A percentile compares a stretch with the other conserved stretches of the same genome.
These are phyloP conservation scores for Cabera pusaria DNA, from an alignment of 2,888 invertebrate species.

Conservation along the genomic window DNA sequence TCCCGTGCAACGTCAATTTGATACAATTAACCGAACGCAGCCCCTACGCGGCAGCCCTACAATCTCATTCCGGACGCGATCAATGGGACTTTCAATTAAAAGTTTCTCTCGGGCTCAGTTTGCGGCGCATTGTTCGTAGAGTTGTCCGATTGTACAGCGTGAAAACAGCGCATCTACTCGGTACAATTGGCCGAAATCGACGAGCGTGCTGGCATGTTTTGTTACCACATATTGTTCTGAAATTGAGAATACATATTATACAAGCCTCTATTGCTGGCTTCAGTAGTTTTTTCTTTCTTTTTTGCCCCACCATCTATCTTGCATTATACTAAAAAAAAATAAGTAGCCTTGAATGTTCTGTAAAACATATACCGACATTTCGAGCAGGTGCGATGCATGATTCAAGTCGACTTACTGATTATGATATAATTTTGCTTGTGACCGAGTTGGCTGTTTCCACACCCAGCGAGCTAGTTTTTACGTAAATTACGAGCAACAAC, in stretches of 20 bases:
- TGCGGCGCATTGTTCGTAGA: slow-evolving; percentile 44
- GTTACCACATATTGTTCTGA: too few species aligned
- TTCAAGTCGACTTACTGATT: background rate
- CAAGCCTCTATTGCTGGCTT: too few species aligned
- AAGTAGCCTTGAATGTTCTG: too few species aligned
- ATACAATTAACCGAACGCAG: slow-evolving; percentile 25
- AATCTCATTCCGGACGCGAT: slow-evolving; percentile 48
- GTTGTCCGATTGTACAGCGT: slow-evolving; percentile 16
- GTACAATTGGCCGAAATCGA: background rate
- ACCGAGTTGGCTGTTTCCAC: slow-evolving; percentile 31
- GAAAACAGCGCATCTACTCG: slow-evolving; percentile 6
- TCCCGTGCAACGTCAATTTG: slow-evolving; percentile 22
- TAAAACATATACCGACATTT: too few species aligned
- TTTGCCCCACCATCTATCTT: too few species aligned
- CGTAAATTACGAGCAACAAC: slow-evolving; percentile 38
- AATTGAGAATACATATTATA: too few species aligned
- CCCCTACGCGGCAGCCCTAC: slow-evolving; percentile 26
- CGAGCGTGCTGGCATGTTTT: too few species aligned
- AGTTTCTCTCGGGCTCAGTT: slow-evolving; percentile 52
- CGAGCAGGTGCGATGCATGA: too few species aligned
- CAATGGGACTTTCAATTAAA: slow-evolving; percentile 72
- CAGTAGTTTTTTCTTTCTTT: too few species aligned
- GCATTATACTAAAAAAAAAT: too few species aligned
- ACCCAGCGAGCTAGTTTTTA: slow-evolving; percentile 41
- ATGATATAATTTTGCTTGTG: slow-evolving; percentile 2